Evolutionary conservation across 35 echinoderm and acorn worm genomes (phyloP), one percentile per base, ranked within the genome.

Genomic region (Heliocidaris erythrogramma): DNA sequence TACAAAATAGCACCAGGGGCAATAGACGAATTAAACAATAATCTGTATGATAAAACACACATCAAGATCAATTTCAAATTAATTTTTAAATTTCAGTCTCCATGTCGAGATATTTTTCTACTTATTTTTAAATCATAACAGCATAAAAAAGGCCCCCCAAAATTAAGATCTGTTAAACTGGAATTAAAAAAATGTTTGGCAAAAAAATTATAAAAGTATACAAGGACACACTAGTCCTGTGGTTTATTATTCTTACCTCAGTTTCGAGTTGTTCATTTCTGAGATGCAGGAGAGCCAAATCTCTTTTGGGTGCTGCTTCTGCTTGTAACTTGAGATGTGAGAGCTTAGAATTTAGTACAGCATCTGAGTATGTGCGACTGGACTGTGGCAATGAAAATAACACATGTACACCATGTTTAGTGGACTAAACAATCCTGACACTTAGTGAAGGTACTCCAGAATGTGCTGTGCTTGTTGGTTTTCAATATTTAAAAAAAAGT

Each of bases 181-280:
- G 35, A 42, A 42, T 78, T 78, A 21, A 27, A 2, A 2, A 78
- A n/a, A 18, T n/a, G 21, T n/a, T 69, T 78, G 65, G 65, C 18
- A 78, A 8, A 5, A 78, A 7, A 7, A 78, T 18, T 69, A 21
- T 69, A 21, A 17, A 65, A 69, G 61, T 5, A 27, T n/a, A 78
- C 5, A 5, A 24, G 14, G 9, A 56, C 5, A 56, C 10, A 27
- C 7, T 78, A 78, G 21, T 78, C n/a, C 7, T 21, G 27, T 21
- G 21, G 14, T 3, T 21, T 93, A 13, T 50, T 30, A 86, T 60
- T 49, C 92, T 95, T 95, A 98, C 97, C 93, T 98, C 97, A 30
- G 91, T 90, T 94, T 95, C 85, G 60, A 98, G 94, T 95, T 96
- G 94, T 60, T 98, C 97, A 96, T 96, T 94, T 91, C 90, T 96